Percentiles rank a stretch among this genome's conserved stretches.
These are phyloP conservation scores for Platalea minor DNA, from an alignment of 2,797 vertebrate species.

Conservation along the genomic window DNA sequence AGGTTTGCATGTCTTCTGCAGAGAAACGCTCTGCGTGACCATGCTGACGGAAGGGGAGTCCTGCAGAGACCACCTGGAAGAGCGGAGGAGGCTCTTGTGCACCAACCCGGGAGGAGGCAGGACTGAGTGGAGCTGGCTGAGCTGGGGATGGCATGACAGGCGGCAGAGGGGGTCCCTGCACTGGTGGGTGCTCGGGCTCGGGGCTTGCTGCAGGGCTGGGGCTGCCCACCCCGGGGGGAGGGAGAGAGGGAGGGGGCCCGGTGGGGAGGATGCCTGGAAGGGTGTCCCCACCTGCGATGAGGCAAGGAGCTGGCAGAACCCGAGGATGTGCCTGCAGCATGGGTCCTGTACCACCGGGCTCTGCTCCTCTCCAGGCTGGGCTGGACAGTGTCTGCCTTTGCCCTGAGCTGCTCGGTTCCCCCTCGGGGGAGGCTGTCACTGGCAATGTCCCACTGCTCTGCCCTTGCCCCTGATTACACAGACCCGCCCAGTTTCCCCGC, in stretches of 20 bases:
- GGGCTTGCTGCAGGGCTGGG: not conserved
- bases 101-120: rapidly evolving
- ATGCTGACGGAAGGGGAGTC: not conserved
- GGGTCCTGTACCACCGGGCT: not conserved
- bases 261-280: not conserved
- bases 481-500: not conserved
- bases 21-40: not conserved
- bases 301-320: not conserved
- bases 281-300: not conserved
- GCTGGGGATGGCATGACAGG: rapidly evolving
- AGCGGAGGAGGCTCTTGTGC: too few relatives aligned
- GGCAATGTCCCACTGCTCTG: not conserved
- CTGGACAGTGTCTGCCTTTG: not conserved
- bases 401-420: not conserved
- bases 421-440: not conserved
- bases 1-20: not conserved
- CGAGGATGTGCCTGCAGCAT: too few relatives aligned
- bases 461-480: rapidly evolving
- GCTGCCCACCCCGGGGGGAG: not conserved
- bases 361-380: too few relatives aligned
- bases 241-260: not conserved
- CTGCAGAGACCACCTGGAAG: not conserved
- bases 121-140: not conserved
- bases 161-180: rapidly evolving
- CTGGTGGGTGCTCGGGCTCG: not conserved